These are phyloP conservation scores for Arion vulgaris DNA, from an alignment of 1,140 invertebrate species.

Conservation along the genomic window DNA sequence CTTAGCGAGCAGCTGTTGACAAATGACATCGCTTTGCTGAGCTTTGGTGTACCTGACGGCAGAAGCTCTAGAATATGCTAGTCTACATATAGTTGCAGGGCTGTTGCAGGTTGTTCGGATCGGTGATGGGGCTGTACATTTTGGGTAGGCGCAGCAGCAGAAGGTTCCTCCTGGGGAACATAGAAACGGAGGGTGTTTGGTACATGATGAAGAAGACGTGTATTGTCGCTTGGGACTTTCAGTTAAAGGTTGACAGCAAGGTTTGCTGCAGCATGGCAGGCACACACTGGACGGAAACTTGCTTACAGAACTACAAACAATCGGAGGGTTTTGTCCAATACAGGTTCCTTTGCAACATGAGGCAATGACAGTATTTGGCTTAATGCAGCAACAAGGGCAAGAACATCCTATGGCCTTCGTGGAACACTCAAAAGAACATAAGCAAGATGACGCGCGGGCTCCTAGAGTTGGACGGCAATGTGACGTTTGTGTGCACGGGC, in stretches of 20 bases:
- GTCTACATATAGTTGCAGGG: neutral
- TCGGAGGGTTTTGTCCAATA: neutral
- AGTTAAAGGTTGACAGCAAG: neutral
- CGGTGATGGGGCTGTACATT: neutral
- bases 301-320: neutral
- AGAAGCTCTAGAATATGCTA: neutral
- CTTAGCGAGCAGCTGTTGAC: constrained; percentile 12
- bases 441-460: too few relatives aligned
- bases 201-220: too few relatives aligned
- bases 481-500: neutral
- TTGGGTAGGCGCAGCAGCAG: too few relatives aligned
- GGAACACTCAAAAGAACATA: neutral
- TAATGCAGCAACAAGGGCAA: neutral
- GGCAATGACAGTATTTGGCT: neutral
- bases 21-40: neutral
- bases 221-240: too few relatives aligned
- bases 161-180: too few relatives aligned
- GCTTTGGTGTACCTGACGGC: constrained; percentile 11
- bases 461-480: neutral
- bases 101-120: too few relatives aligned
- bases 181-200: too few relatives aligned
- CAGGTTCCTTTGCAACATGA: neutral
- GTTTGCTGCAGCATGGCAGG: neutral
- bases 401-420: neutral
- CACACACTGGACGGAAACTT: neutral